Evolutionary conservation across 2,888 invertebrate genomes (phyloP).

Genomic region (Dicyrtomina minuta): DNA sequence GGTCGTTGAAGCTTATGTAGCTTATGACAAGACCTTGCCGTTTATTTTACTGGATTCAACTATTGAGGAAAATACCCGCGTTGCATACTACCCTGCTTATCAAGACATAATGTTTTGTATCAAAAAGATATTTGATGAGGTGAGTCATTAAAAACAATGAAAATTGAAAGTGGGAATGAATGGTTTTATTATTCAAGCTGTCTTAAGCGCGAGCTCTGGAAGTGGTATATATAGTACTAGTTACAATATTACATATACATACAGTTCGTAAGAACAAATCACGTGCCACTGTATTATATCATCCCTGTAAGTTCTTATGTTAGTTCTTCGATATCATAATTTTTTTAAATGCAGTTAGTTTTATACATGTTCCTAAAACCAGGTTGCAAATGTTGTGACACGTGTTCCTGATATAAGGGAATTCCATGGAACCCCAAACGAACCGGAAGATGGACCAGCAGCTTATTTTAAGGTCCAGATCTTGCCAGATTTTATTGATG

Average conservation of each 20-base stretch:
- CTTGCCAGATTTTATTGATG: constrained; percentile 38
- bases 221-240: too few species aligned
- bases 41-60: constrained; percentile 47
- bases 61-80: constrained; percentile 37
- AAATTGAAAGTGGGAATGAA: too few species aligned
- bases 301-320: too few species aligned
- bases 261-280: too few species aligned
- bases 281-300: too few species aligned
- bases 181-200: too few species aligned
- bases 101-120: constrained; percentile 49
- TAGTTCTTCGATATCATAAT: too few species aligned
- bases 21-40: constrained; percentile 40
- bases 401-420: constrained; percentile 42
- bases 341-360: too few species aligned
- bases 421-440: constrained; percentile 14
- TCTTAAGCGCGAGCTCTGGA: too few species aligned
- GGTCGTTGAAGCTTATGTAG: constrained; percentile 43
- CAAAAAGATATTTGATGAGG: constrained; percentile 50
- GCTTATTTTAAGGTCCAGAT: constrained; percentile 37
- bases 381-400: constrained; percentile 21
- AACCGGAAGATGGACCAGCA: constrained; percentile 15
- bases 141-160: constrained; percentile 8
- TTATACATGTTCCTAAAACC: too few species aligned
- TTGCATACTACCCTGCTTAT: constrained; percentile 42
- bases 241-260: too few species aligned